These are phyloP conservation scores for Daktulosphaira vitifoliae DNA, from an alignment of 1,140 invertebrate genomes.

Conservation along the genomic window DNA sequence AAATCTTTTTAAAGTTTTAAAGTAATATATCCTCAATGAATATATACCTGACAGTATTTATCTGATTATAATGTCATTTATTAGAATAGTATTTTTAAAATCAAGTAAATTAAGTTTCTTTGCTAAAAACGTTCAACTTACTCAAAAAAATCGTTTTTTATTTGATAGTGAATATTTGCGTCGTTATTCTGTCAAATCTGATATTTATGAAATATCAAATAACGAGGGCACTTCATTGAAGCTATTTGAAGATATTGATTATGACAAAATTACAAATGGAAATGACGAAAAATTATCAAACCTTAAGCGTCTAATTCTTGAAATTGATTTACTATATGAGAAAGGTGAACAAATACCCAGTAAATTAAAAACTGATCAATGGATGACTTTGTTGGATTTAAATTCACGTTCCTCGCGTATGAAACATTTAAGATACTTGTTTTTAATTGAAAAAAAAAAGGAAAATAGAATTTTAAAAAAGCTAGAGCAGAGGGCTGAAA, in stretches of 20 bases:
- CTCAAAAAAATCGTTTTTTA: background rate
- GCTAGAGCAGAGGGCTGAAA: constrained; percentile 26
- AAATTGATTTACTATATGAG: constrained; percentile 38
- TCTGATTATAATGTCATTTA: constrained; percentile 1
- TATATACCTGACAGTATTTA: too few species aligned
- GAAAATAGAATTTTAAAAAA: constrained; percentile 36
- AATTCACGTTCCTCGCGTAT: constrained; percentile 34
- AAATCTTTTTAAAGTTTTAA: too few species aligned
- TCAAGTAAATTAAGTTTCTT: background rate
- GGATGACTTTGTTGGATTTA: constrained; percentile 37
- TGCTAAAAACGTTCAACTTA: background rate
- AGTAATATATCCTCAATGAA: too few species aligned
- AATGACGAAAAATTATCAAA: constrained; percentile 36
- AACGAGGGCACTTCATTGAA: background rate
- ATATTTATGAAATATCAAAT: background rate
- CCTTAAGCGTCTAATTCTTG: constrained; percentile 38
- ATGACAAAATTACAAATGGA: constrained; percentile 36
- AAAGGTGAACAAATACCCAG: constrained; percentile 37
- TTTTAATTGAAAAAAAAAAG: constrained; percentile 38
- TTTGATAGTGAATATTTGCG: background rate
- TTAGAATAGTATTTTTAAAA: background rate
- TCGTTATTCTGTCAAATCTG: background rate
- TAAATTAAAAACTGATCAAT: constrained; percentile 34
- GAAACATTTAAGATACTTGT: constrained; percentile 37
- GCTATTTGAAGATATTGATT: constrained; percentile 35